Evolutionary conservation across 2,888 invertebrate species (phyloP), one percentile per base, ranked within the genome.

Genomic region (Parochlus steinenii): DNA sequence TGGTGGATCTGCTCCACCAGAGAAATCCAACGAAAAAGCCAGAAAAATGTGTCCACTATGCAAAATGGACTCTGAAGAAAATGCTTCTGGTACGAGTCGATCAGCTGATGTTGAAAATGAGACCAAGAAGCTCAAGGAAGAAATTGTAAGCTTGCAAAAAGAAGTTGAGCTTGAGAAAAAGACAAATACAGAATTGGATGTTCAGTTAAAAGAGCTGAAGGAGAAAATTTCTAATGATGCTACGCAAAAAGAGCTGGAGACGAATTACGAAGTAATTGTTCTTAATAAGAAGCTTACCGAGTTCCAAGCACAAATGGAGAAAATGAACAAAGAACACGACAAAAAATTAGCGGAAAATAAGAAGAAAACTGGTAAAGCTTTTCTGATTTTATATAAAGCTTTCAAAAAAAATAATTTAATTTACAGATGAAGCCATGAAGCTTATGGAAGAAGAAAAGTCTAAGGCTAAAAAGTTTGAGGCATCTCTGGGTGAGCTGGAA

Each of bases 271-370:
- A 11, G 27, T 33, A n/a, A 19, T 19, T 5, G 27, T 18, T 15
- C 12, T 33, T 2, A 33, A 18, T 14, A 18, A 20, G 10, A 33
- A 26, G 20, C 26, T 33, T 8, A 26, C 18, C 8, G 33, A 33
- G 6, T 14, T 33, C 5, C 33, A 33, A 18, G 8, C 10, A 10
- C 18, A 33, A 14, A 14, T 33, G n/a, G 12, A 26, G 7, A 20
- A 33, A 17, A 19, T 11, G 10, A 27, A 33, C 19, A 20, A 26
- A 10, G 4, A 14, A 12, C 27, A 27, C 8, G n/a, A 26, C 16
- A 33, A 27, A 20, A 33, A 26, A 26, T 14, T 33, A n/a, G 33
- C n/a, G 11, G 33, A 33, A 8, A 26, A 10, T 23, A 33, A 17
- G 11, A 25, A 11, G 10, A 17, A 33, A 14, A 12, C 22, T 6